A percentile compares a stretch with the other conserved stretches of the same genome.
Conservation (phyloP, 2,113 vertebrate species). For the Marmota monax region DNA sequence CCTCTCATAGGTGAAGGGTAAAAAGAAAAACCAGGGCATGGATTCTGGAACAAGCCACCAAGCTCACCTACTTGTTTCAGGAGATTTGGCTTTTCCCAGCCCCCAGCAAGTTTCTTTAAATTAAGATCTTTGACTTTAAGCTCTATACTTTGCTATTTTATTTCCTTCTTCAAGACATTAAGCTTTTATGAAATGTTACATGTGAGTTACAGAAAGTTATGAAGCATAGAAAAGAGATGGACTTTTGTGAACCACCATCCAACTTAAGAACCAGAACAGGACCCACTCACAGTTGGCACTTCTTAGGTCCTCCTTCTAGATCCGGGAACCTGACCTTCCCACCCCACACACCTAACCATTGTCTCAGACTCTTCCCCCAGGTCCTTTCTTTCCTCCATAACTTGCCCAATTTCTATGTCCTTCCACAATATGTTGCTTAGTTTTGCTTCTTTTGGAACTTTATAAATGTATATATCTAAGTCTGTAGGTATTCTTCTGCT, state of each 20-base stretch:
- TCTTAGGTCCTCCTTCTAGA: background rate
- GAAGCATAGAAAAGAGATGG: conserved; percentile 31
- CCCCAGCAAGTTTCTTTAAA: conserved; percentile 19
- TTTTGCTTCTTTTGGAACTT: conserved; percentile 26
- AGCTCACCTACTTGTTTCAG: conserved; percentile 20
- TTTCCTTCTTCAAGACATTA: conserved; percentile 51
- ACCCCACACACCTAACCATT: background rate
- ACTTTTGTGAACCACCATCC: background rate
- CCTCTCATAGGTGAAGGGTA: background rate
- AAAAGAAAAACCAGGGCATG: background rate
- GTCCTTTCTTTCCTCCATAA: background rate
- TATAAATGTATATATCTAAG: background rate
- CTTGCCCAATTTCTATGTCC: background rate
- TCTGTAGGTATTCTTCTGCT: background rate
- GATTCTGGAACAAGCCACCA: background rate
- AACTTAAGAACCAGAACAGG: background rate
- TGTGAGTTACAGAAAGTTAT: background rate
- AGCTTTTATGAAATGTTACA: conserved; percentile 48
- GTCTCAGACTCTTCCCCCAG: background rate
- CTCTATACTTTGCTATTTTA: conserved; percentile 17
- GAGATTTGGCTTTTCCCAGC: conserved; percentile 45
- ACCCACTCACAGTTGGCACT: background rate
- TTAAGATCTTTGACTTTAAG: conserved; percentile 60
- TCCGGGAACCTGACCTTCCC: background rate
- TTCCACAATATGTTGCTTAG: background rate